Evolutionary conservation across 2,113 vertebrate genomes (phyloP), one percentile per base, ranked within the genome.

Genomic region (Ammodytes dubius): DNA sequence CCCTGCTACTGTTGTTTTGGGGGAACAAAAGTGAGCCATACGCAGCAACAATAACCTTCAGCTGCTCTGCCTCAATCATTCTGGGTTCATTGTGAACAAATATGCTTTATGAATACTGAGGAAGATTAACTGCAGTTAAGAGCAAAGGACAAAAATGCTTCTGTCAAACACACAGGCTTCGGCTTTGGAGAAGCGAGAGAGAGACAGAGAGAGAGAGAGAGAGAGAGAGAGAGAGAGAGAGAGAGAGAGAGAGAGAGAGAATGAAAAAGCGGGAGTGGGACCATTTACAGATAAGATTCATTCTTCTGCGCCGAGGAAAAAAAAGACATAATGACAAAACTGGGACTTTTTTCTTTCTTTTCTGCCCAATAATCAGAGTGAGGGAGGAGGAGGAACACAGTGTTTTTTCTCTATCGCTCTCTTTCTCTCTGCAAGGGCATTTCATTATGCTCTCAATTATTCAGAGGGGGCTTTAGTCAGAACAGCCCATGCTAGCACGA

Each of bases 251-350:
- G 27, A 27, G 27, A 27, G 27, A 27, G 27, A 27, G 27, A 27
- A 27, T 27, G 27, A 63, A 57, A 73, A 61, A 57, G 43, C 57
- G 40, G 42, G 71, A 59, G 54, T 13, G 81, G 80, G 70, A 86
- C 88, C 83, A 89, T 91, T 92, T 93, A 81, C 77, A 91, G 94
- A 95, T 94, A 93, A 92, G 87, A 94, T 87, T 91, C 83, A 89
- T 86, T 90, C 78, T 79, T 81, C 59, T 70, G 27, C 54, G 6
- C 56, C 71, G 69, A 84, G 63, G 77, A 86, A 73, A 66, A 84
- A 45, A 83, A 40, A 61, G 66, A 76, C n/a, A 5, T 35, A 80
- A 84, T 74, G 81, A 75, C 80, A 82, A 60, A 71, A 75, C 53
- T 61, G 47, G 82, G 68, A 79, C 86, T 57, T 88, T 88, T 87